Conservation (phyloP, 35 echinoderm and acorn worm genomes). For the Lytechinus variegatus region DNA sequence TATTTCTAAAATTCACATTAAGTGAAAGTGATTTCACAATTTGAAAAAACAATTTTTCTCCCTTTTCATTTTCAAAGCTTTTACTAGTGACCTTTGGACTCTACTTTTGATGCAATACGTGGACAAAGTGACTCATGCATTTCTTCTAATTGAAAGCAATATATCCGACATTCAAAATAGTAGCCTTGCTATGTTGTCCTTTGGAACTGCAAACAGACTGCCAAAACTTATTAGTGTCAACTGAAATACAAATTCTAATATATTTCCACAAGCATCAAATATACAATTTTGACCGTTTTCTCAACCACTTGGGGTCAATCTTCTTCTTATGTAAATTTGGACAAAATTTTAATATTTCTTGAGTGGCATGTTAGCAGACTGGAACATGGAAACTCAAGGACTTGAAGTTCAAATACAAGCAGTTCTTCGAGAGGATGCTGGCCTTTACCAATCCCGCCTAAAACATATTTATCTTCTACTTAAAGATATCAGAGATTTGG, state of each 20-base stretch:
- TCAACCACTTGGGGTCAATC: not conserved
- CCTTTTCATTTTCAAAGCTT: too few species aligned
- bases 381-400: not conserved
- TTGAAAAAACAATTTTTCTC: too few species aligned
- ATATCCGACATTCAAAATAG: not conserved
- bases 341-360: not conserved
- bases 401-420: not conserved
- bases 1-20: too few species aligned
- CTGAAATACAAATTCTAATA: not conserved
- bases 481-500: not conserved
- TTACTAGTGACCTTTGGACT: too few species aligned
- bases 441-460: not conserved
- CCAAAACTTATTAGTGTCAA: not conserved
- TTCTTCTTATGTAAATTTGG: not conserved
- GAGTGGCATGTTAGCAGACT: not conserved
- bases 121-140: not conserved
- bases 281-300: not conserved
- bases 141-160: not conserved
- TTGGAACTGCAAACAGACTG: not conserved
- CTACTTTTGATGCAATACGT: not conserved
- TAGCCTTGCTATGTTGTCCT: not conserved
- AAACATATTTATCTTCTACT: not conserved
- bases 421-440: not conserved
- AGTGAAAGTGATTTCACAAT: too few species aligned
- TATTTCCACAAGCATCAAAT: not conserved